Evolutionary conservation across 2,113 vertebrate species (phyloP), one percentile per base, ranked within the genome.

Genomic region (Scomber colias): DNA sequence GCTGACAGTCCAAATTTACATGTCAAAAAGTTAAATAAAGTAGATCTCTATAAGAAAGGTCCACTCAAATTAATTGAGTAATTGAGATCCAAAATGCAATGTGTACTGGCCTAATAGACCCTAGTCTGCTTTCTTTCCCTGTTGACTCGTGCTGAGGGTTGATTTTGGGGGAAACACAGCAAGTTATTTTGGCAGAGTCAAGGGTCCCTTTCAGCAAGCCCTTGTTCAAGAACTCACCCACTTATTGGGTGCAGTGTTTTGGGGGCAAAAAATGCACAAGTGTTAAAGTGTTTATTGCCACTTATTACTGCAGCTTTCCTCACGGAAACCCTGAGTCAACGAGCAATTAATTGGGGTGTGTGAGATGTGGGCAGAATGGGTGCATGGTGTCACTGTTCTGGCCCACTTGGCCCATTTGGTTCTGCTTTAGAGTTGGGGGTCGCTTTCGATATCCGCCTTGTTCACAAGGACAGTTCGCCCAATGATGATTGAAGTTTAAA

Each of bases 251-350:
- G 66, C 71, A 56, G 48, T 69, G 31, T 68, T 81, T 81, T 70
- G 27, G 75, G 81, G 83, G 56, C 21, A 63, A 60, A 60, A 79
- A 71, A 50, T 51, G 21, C 27, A 40, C 17, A 81, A 82, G 85
- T 73, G 83, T 89, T 44, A 77, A 80, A 79, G 83, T 85, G 83
- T 89, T 89, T 87, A 90, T 88, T 56, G 61, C 70, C 70, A 31
- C 15, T 69, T 72, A 75, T 75, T 80, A 78, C 78, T 72, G 66
- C 49, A 78, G 78, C 70, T 89, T 85, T 79, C 79, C 79, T 61
- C 44, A 17, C 11, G 67, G 80, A 88, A 87, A 85, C 67, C 77
- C 21, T 62, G 71, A 66, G 59, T 63, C 3, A 0, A 71, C 7
- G 9, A 63, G 81, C 59, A 81, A n/a, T 84, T 65, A 75, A 82